Evolutionary conservation across 2,888 invertebrate species (phyloP), one percentile per base, ranked within the genome.

Genomic region (Zhengitettix transpicula): DNA sequence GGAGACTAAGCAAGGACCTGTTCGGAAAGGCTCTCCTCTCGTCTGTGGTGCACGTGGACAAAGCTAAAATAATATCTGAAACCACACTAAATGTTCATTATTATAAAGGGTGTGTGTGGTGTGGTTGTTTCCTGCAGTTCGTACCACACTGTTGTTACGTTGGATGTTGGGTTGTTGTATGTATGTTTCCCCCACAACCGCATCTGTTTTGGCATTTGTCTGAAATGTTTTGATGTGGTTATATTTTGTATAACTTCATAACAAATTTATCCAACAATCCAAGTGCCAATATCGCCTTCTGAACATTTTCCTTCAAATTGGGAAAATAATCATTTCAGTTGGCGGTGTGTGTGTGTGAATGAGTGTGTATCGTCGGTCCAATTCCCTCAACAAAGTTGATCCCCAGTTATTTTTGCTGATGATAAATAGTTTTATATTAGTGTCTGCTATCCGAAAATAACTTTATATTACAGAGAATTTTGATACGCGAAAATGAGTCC

Each of bases 231-330:
- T 28, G 47, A 47, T 14, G n/a, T 47, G 47, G 12, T 14, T 14
- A 47, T 47, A 47, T 47, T 47, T 47, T 47, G 47, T 47, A 47
- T 14, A 47, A 40, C 40, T 41, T 40, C 17, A n/a, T 41, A 55
- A 40, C 28, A 57, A 57, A 51, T 56, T 59, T 59, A 59, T 52
- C 58, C 60, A 52, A 61, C 61, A 61, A 61, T 63, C 63, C 63
- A 61, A 61, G 63, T 60, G 63, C 63, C 63, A 63, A 63, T 60
- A 61, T 60, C 61, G 63, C 63, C 63, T 63, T 63, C 61, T 56
- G 57, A 42, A 58, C 56, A 52, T 52, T 44, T 40, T 51, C 42
- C 52, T 54, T 42, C 14, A 42, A n/a, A 28, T 54, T 55, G 42
- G 16, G 42, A 42, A 54, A 44, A 40, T 40, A 55, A 59, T 28